Base-by-base conservation (phyloP, 2,113 vertebrate species). In the Pachycephala philippinensis region DNA sequence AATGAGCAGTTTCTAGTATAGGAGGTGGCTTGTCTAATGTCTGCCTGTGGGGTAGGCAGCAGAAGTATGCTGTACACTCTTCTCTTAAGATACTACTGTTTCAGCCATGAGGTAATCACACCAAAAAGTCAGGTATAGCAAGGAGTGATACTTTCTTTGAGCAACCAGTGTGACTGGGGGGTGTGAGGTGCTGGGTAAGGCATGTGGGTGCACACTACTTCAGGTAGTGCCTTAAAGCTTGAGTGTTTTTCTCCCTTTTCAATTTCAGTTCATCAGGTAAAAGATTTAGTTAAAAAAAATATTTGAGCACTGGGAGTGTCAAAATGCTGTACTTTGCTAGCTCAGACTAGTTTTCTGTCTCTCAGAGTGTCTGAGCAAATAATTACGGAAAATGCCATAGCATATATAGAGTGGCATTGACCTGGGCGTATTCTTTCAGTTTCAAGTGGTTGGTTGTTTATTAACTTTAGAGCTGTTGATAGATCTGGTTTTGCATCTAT, bases 401-500 rank as follows among this genome's bases (percentile, higher is more conserved):
- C 77, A 20, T 0, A 1, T 71, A 6, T 22, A 28, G 37, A 87
- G 53, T 84, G 54, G 56, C 86, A 45, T 31, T 87, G 84, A 92
- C 72, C 69, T 75, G 80, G 53, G 57, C 0, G 2, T 57, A 37
- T 95, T 92, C 59, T 77, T 90, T 78, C 75, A 70, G 56, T 89
- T 88, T 86, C 79, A 80, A 30, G 20, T 85, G 40, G 11, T 63
- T 71, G 37, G 83, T 86, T 92, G 44, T 47, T 90, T n/a, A 59
- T 84, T 93, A 92, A 84, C 94, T 92, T 89, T 31, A 30, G 72
- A 92, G 69, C 60, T 95, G 72, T 52, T 81, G 79, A 54, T 95
- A 54, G 64, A 37, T 93, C 44, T 90, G 30, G 0, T 66, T 89
- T 89, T 92, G 10, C 35, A 13, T 65, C 76, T 84, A 0, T 81